Base-by-base conservation (phyloP, 1,140 invertebrate species). In the Acromyrmex echinatior region DNA sequence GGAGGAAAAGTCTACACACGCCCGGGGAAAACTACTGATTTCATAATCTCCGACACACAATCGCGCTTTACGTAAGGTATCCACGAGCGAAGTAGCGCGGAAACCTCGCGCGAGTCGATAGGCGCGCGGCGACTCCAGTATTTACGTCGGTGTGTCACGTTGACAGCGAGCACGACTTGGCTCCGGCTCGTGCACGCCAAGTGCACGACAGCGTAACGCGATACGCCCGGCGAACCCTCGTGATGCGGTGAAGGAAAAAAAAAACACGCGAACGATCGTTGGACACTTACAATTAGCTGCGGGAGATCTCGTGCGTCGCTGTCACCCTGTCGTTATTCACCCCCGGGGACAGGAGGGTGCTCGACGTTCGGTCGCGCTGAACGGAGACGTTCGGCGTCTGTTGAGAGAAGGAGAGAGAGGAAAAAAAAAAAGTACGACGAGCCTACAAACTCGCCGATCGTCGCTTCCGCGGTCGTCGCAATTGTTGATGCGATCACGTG, bases 291-390 rank as follows among this genome's bases (percentile, higher is more conserved):
- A 25, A 31, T 86, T 85, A 79, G 28, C 39, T 76, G 16, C 53
- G 58, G 60, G 18, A 84, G 62, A 66, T 65, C 73, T 74, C 35
- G 63, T 58, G 68, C 76, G 65, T 79, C 88, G 77, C 71, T 87
- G 89, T 90, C 88, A 90, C 78, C 89, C 81, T 31, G 56, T 56
- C 63, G 88, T 60, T 45, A 84, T 62, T 84, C 71, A 60, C 65
- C 76, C 76, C 25, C 4, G 53, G 45, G 31, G 62, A 56, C 62
- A 28, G 68, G 49, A 88, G 89, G 86, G 73, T 90, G 88, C 25
- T 78, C 3, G 76, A 66, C 60, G 76, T 82, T 56, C 16, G 25
- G 31, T 60, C 66, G 10, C 66, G 16, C 66, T 78, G 63, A 45
- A 39, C 65, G 49, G 1, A 21, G 39, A 5, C 21, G 49, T 1